Evolutionary conservation across 2,888 invertebrate genomes (phyloP).

Genomic region (Meandrusa payeni): DNA sequence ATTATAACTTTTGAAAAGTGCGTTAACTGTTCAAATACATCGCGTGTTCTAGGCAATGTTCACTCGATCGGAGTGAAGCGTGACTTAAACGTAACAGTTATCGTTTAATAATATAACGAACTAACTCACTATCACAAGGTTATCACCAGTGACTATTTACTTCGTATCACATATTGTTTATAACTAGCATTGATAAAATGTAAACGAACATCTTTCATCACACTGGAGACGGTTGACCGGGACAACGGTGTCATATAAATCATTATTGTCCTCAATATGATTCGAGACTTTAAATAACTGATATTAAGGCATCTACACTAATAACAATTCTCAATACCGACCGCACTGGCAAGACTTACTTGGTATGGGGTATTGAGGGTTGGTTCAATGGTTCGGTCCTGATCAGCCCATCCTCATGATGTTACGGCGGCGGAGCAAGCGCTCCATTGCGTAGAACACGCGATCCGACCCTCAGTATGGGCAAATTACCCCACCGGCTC

Average conservation of each 20-base stretch:
- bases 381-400: constrained; percentile 28
- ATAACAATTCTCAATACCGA: not conserved
- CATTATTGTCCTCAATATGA: constrained; percentile 2
- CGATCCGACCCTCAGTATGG: constrained; percentile 81
- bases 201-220: constrained; percentile 26
- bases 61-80: constrained; percentile 52
- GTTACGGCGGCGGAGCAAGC: constrained; percentile 71
- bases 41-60: constrained; percentile 75
- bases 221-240: constrained; percentile 22
- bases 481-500: constrained; percentile 82
- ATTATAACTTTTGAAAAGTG: constrained; percentile 40
- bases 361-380: not conserved
- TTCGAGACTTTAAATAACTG: not conserved
- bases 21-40: constrained; percentile 46
- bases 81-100: constrained; percentile 39
- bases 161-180: constrained; percentile 31
- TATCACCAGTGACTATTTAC: constrained; percentile 45
- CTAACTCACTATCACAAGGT: constrained; percentile 65
- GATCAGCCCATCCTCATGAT: constrained; percentile 76
- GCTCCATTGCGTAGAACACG: constrained; percentile 79
- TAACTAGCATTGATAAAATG: constrained; percentile 25
- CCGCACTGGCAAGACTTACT: constrained; percentile 16
- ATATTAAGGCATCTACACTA: constrained; percentile 6
- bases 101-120: constrained; percentile 42
- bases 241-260: not conserved